Percentiles rank a stretch among this genome's conserved stretches.
These are phyloP conservation scores for Drosophila punjabiensis DNA, from an alignment of 1,140 invertebrate species.

Conservation along the genomic window DNA sequence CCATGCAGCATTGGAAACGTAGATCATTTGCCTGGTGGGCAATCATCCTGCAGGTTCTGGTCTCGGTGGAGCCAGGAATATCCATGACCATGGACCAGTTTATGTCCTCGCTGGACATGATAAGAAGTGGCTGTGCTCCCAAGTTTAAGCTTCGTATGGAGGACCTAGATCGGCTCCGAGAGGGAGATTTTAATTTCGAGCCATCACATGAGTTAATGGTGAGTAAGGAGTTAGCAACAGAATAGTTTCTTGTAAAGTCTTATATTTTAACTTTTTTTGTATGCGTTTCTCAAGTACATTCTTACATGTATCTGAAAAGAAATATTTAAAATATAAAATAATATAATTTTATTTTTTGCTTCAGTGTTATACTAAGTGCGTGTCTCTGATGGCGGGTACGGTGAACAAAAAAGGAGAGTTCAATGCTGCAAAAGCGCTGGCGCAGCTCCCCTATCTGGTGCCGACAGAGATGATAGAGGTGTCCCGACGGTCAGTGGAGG, in stretches of 20 bases:
- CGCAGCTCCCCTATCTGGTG: conserved; percentile 71
- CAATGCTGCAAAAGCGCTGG: conserved; percentile 65
- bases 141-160: conserved; percentile 71
- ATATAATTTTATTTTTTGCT: background rate
- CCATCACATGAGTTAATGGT: conserved; percentile 66
- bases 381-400: conserved; percentile 77
- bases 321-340: background rate
- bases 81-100: conserved; percentile 78
- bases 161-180: conserved; percentile 59
- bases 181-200: conserved; percentile 60
- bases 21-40: conserved; percentile 17
- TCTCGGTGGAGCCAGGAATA: conserved; percentile 12
- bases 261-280: background rate
- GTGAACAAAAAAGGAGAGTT: conserved; percentile 81
- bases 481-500: conserved; percentile 48
- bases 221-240: background rate
- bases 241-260: too few relatives aligned
- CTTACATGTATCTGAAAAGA: too few relatives aligned
- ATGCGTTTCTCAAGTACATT: too few relatives aligned
- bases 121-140: conserved; percentile 67
- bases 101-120: conserved; percentile 75
- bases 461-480: conserved; percentile 62
- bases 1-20: conserved; percentile 24
- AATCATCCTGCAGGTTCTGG: conserved; percentile 28
- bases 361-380: conserved; percentile 77